phyloP scores from a whole-genome alignment of 2,797 vertebrate species.

The Acipenser oxyrinchus region DNA sequence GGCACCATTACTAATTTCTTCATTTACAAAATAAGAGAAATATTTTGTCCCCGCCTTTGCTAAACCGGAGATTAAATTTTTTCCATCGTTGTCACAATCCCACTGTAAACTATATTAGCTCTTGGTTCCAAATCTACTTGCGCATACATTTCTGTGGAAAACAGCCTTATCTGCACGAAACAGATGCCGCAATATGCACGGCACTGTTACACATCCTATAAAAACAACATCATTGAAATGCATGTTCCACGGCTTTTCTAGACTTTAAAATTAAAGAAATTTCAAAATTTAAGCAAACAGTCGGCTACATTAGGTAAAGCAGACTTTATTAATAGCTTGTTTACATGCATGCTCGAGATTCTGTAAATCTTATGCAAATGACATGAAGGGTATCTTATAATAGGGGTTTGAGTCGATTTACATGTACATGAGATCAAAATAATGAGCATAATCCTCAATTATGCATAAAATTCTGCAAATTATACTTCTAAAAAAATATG shows the following conservation, averaged over 20 bases:
- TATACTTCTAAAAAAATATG: constrained; percentile 1
- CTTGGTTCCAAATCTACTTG: constrained; percentile 51
- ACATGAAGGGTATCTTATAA: constrained; percentile 6
- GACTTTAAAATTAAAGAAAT: constrained; percentile 31
- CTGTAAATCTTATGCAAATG: constrained; percentile 6
- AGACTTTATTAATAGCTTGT: constrained; percentile 9
- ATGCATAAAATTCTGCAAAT: background rate
- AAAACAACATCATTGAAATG: constrained; percentile 48
- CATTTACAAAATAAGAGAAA: constrained; percentile 10
- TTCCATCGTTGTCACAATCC: constrained; percentile 10
- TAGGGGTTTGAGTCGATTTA: constrained; percentile 5
- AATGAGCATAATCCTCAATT: constrained; percentile 7
- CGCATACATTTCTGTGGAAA: constrained; percentile 41
- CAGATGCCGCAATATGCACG: constrained; percentile 49
- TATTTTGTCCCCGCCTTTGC: constrained; percentile 6
- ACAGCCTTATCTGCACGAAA: constrained; percentile 48
- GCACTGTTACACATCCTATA: constrained; percentile 38
- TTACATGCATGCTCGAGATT: constrained; percentile 11
- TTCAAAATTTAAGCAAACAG: constrained; percentile 7
- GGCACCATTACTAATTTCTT: constrained; percentile 4
- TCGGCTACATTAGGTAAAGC: constrained; percentile 1
- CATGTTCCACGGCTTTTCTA: constrained; percentile 47
- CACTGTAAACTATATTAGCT: constrained; percentile 7
- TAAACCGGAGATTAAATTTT: background rate
- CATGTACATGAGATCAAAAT: constrained; percentile 8